Percentiles rank a stretch among this genome's conserved stretches.
Evolutionary conservation across 2,888 invertebrate species (phyloP).

Genomic region (Mycalesis mineus): DNA sequence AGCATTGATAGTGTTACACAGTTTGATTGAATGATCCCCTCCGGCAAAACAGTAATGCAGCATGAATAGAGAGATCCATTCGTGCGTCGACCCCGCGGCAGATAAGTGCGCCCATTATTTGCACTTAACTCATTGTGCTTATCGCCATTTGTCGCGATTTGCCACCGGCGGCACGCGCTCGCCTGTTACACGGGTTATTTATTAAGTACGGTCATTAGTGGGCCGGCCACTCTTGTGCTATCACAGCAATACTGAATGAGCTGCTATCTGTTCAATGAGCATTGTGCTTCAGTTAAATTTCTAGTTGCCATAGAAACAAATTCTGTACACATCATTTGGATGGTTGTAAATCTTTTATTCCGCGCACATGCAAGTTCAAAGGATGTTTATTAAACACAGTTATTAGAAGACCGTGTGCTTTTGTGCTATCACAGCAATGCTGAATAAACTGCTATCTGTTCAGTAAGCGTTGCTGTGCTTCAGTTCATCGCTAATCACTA

Average conservation of each 20-base stretch:
- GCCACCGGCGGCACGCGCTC: conserved; percentile 6
- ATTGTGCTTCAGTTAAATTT: no score
- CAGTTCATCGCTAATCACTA: no score
- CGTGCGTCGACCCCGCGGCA: conserved; percentile 6
- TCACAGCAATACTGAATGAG: neutral
- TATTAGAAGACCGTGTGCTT: neutral
- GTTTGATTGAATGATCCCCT: neutral
- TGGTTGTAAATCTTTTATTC: no score
- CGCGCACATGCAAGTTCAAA: neutral
- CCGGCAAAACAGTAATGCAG: neutral
- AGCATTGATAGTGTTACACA: neutral
- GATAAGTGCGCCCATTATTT: conserved; percentile 6
- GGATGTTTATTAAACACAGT: neutral
- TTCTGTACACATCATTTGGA: no score
- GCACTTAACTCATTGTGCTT: conserved; percentile 9
- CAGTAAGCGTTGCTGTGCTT: no score
- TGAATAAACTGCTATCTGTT: no score
- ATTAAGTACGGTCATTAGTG: neutral
- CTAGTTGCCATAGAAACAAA: no score
- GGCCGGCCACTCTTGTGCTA: neutral
- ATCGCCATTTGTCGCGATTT: conserved; percentile 9
- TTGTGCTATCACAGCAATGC: neutral
- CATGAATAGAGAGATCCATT: neutral
- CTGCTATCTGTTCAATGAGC: no score
- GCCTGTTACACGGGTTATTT: conserved; percentile 3